phyloP scores from a whole-genome alignment of 2,113 vertebrate genomes.

The Mastomys coucha region DNA sequence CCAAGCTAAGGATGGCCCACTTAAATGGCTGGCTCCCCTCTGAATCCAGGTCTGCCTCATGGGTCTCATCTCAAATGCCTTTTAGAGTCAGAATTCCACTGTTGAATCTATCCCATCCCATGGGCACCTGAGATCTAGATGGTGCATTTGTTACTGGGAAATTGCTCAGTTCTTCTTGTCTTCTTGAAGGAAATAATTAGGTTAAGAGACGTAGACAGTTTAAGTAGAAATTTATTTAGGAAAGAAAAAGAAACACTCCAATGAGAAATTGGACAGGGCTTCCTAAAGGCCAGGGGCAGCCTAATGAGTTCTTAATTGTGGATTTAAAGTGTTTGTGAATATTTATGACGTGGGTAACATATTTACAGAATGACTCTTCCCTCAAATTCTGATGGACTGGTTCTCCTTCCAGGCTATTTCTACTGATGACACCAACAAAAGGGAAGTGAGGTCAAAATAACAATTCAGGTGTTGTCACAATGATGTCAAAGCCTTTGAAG shows the following conservation, averaged over 20 bases:
- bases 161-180: not conserved
- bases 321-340: not conserved
- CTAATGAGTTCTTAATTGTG: not conserved
- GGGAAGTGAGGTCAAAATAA: not conserved
- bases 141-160: not conserved
- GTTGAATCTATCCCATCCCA: not conserved
- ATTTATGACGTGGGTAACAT: not conserved
- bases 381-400: not conserved
- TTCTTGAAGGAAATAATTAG: not conserved
- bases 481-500: not conserved
- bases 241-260: not conserved
- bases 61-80: not conserved
- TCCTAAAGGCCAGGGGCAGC: not conserved
- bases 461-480: not conserved
- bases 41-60: not conserved
- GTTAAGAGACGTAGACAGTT: not conserved
- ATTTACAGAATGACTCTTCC: not conserved
- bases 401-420: not conserved
- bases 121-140: not conserved
- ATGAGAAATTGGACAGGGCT: not conserved
- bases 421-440: not conserved
- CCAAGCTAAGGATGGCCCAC: accelerated
- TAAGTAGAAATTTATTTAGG: not conserved
- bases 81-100: not conserved
- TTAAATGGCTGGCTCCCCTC: not conserved